phyloP scores from a whole-genome alignment of 1,140 invertebrate genomes.

The Drosophila insularis region DNA sequence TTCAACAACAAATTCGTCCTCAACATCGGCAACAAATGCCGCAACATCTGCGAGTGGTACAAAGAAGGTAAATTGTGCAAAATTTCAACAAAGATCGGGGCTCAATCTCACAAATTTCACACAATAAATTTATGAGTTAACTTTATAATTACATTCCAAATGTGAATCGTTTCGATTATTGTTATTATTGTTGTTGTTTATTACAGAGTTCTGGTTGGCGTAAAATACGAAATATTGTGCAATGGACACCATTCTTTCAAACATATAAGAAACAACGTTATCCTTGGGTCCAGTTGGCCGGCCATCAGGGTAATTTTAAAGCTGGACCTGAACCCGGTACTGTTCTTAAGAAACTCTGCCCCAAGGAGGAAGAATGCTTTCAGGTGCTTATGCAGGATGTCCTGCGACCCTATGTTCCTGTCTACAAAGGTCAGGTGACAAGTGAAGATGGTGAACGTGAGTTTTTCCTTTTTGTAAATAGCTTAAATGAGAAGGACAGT shows the following conservation, averaged over 20 bases:
- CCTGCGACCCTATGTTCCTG: conserved; percentile 93
- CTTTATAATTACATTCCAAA: too few species aligned
- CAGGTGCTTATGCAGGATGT: conserved; percentile 93
- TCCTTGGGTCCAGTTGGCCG: conserved; percentile 97
- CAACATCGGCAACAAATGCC: conserved; percentile 12
- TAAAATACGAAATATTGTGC: conserved; percentile 95
- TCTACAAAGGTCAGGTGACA: conserved; percentile 92
- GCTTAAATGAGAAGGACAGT: too few species aligned
- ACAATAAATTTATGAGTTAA: too few species aligned
- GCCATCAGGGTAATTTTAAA: conserved; percentile 97
- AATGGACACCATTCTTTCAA: conserved; percentile 98
- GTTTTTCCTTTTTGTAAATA: conserved; percentile 52
- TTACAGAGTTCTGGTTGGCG: conserved; percentile 96
- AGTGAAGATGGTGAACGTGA: conserved; percentile 92
- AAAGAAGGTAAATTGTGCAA: conserved; percentile 65
- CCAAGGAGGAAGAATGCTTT: conserved; percentile 94
- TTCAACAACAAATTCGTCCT: conserved; percentile 30
- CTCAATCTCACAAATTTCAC: too few species aligned
- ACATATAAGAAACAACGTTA: conserved; percentile 97
- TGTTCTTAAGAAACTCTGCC: conserved; percentile 95
- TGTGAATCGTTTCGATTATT: too few species aligned
- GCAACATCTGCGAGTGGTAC: conserved; percentile 17
- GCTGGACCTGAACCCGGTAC: conserved; percentile 95
- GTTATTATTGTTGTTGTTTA: conserved; percentile 81
- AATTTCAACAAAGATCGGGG: not conserved